Evolutionary conservation across 2,888 invertebrate species (phyloP).

Genomic region (Stenurella melanura): DNA sequence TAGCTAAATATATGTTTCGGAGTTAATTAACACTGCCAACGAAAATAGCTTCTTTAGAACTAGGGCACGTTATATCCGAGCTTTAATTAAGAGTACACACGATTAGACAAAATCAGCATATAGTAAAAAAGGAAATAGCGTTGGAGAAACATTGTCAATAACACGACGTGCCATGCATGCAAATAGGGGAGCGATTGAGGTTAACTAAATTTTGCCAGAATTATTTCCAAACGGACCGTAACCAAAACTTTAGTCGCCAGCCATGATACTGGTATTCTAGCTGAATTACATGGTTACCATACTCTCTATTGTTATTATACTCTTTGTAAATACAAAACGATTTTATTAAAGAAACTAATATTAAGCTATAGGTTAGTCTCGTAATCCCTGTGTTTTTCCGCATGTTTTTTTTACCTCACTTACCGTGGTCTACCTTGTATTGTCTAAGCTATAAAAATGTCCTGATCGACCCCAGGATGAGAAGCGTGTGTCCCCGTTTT

Average conservation of each 20-base stretch:
- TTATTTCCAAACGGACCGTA: neutral
- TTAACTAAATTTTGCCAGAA: neutral
- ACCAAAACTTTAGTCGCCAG: neutral
- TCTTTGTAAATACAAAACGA: too few relatives aligned
- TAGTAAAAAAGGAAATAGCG: neutral
- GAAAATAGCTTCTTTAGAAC: neutral
- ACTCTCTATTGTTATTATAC: neutral
- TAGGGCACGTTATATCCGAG: neutral
- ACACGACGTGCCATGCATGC: neutral
- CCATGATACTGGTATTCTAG: neutral
- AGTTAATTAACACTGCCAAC: neutral
- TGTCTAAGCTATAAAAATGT: too few relatives aligned
- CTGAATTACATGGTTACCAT: neutral
- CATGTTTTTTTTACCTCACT: too few relatives aligned
- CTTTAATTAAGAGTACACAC: constrained; percentile 1
- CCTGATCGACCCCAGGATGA: too few relatives aligned
- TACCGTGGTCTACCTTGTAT: too few relatives aligned
- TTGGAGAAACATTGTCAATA: constrained; percentile 4
- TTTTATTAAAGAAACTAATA: too few relatives aligned
- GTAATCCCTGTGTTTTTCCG: too few relatives aligned
- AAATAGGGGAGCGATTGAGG: neutral
- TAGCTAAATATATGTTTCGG: neutral
- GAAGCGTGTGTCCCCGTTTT: too few relatives aligned
- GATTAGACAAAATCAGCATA: constrained; percentile 7
- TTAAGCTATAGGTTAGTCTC: too few relatives aligned